Conservation (phyloP, 2,113 vertebrate species). For the Mormyrus iriodes region DNA sequence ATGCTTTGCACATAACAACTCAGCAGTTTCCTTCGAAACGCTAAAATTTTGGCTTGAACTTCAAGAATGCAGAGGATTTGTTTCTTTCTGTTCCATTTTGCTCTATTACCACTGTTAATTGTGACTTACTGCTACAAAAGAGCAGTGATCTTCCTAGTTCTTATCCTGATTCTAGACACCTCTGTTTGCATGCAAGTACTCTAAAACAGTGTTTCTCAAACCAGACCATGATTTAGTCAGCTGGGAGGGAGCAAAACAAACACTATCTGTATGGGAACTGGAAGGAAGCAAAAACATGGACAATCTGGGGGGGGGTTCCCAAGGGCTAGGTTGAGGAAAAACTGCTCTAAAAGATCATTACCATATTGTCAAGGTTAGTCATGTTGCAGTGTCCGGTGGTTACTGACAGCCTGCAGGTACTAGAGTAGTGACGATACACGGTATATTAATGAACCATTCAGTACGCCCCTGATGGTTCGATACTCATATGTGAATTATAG, state of each 20-base stretch:
- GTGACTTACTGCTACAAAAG: not conserved
- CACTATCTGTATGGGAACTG: too few relatives aligned
- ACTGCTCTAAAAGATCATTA: not conserved
- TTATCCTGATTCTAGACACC: not conserved
- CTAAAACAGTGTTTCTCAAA: not conserved
- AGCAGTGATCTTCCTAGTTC: not conserved
- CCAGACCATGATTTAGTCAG: not conserved
- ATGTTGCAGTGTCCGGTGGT: not conserved
- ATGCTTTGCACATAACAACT: not conserved
- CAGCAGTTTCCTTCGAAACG: not conserved
- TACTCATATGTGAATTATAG: not conserved
- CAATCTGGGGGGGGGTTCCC: not conserved
- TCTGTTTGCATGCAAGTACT: not conserved
- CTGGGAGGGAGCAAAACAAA: not conserved
- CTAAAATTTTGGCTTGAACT: not conserved
- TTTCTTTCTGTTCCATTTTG: not conserved
- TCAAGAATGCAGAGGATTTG: not conserved
- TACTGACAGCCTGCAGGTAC: not conserved
- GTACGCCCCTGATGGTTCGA: not conserved
- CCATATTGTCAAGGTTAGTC: not conserved
- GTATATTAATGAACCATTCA: not conserved
- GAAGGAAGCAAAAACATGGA: not conserved
- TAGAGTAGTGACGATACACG: not conserved
- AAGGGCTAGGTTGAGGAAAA: not conserved
- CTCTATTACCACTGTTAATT: not conserved